These are phyloP conservation scores for Drosophila paulistorum DNA, from an alignment of 1,140 invertebrate species.

Conservation along the genomic window DNA sequence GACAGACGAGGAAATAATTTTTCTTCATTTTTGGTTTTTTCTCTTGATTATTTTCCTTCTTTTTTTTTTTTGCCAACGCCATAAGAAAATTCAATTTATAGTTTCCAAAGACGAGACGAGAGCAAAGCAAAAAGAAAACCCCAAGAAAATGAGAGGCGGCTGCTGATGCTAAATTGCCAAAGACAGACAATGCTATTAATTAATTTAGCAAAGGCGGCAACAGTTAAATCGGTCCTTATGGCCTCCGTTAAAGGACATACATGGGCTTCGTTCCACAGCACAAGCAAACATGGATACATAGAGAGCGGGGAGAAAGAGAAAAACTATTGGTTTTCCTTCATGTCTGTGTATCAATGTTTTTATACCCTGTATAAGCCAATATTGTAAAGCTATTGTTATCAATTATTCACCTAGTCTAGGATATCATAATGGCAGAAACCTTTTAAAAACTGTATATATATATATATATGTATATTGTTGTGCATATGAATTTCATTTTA, in stretches of 20 bases:
- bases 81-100: conserved; percentile 79
- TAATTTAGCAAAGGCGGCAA: conserved; percentile 63
- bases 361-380: not conserved
- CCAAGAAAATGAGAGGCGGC: not conserved
- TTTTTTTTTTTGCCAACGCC: conserved; percentile 52
- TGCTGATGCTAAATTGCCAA: conserved; percentile 59
- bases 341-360: not conserved
- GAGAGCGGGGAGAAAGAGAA: not conserved
- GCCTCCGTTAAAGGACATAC: not conserved
- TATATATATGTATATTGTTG: not conserved
- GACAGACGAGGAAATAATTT: conserved; percentile 47
- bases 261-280: too few relatives aligned
- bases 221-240: conserved; percentile 40
- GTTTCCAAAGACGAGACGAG: conserved; percentile 36
- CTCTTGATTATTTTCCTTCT: conserved; percentile 15
- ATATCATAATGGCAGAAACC: not conserved
- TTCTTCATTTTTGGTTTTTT: conserved; percentile 32
- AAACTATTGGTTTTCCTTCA: not conserved
- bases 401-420: not conserved
- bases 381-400: too few relatives aligned
- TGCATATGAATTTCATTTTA: conserved; percentile 33
- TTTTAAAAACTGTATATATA: too few relatives aligned
- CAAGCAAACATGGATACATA: not conserved
- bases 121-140: conserved; percentile 1
- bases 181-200: conserved; percentile 75